Evolutionary conservation across 2,113 vertebrate genomes (phyloP).

Genomic region (Machaerirhynchus nigripectus): DNA sequence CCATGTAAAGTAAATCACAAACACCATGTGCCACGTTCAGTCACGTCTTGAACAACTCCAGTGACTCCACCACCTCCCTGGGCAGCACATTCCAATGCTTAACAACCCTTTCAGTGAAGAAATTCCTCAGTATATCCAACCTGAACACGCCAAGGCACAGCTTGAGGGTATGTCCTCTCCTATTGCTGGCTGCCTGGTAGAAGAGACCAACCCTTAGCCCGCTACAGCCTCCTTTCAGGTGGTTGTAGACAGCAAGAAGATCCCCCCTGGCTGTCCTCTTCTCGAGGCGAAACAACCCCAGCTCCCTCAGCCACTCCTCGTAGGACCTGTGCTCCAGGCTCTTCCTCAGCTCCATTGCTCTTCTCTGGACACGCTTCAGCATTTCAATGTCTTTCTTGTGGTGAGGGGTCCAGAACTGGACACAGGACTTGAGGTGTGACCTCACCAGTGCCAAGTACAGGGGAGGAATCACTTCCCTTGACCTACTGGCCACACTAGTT

Average conservation of each 20-base stretch:
- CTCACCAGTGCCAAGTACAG: background rate
- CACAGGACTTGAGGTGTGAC: background rate
- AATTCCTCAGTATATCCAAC: background rate
- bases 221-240: background rate
- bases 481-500: background rate
- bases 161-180: background rate
- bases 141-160: background rate
- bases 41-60: background rate
- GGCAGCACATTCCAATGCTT: background rate
- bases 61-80: background rate
- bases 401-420: background rate
- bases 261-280: background rate
- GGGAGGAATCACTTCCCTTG: background rate
- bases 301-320: background rate
- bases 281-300: background rate
- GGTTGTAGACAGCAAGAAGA: background rate
- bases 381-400: background rate
- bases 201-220: background rate
- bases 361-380: background rate
- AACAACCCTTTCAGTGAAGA: background rate
- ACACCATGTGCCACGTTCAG: rapidly evolving
- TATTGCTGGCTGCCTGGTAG: too few species aligned
- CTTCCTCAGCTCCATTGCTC: background rate
- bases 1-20: background rate
- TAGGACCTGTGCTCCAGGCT: background rate